Conservation (phyloP, 2,888 invertebrate species). For the Polydrusus pterygomalis region DNA sequence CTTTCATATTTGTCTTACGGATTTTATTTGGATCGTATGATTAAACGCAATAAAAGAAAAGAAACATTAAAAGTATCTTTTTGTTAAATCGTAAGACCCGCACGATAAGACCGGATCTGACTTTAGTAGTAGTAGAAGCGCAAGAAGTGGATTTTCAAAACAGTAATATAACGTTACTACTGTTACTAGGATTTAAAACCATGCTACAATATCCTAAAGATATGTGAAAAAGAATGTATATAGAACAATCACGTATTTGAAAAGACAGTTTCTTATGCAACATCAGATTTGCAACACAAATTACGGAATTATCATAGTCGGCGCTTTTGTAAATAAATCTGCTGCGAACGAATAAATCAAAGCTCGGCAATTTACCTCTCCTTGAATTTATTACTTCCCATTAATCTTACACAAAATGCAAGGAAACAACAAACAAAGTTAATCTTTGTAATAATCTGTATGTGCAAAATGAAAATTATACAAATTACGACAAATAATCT, state of each 20-base stretch:
- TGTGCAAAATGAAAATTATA: constrained; percentile 17
- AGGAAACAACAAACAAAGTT: constrained; percentile 16
- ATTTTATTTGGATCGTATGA: no score
- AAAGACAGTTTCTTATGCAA: neutral
- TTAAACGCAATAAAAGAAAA: no score
- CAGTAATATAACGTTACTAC: no score
- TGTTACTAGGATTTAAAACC: no score
- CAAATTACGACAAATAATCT: constrained; percentile 15
- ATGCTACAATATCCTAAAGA: no score
- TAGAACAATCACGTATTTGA: no score
- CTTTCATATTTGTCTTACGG: no score
- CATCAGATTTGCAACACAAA: neutral
- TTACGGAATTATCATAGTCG: neutral
- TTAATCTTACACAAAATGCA: constrained; percentile 23
- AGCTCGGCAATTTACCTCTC: neutral
- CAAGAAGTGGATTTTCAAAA: no score
- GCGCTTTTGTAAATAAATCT: constrained; percentile 17
- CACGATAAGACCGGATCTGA: neutral
- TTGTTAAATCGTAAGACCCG: neutral
- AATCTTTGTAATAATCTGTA: constrained; percentile 4
- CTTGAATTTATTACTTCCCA: constrained; percentile 19
- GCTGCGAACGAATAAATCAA: constrained; percentile 13
- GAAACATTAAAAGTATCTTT: no score
- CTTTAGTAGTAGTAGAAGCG: no score
- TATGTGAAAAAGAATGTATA: no score